These are phyloP conservation scores for Microtus montanus DNA, from an alignment of 2,113 vertebrate species.

Conservation along the genomic window DNA sequence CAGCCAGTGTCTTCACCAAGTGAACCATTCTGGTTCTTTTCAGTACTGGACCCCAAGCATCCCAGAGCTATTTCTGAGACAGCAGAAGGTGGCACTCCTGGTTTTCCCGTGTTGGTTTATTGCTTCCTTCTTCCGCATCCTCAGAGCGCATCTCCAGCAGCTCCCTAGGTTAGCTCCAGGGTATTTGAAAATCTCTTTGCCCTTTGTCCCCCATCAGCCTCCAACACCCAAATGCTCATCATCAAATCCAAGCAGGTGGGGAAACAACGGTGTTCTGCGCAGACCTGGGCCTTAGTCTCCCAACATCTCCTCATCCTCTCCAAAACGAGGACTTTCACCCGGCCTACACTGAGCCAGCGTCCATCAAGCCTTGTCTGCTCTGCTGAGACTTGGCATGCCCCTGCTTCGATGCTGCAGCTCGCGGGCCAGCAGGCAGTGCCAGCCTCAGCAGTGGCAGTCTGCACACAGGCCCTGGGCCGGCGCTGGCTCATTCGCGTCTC, in stretches of 20 bases:
- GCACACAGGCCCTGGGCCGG: conserved; percentile 12
- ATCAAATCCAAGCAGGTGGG: neutral
- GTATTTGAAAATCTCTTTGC: conserved; percentile 77
- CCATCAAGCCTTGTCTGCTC: conserved; percentile 77
- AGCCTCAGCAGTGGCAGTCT: conserved; percentile 48
- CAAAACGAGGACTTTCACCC: conserved; percentile 78
- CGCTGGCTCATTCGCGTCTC: neutral
- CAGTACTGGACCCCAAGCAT: neutral
- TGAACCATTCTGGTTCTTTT: neutral
- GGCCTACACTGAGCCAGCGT: conserved; percentile 77
- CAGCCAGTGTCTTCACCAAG: neutral
- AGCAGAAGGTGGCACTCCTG: neutral
- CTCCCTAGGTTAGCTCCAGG: conserved; percentile 69
- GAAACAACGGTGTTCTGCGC: neutral
- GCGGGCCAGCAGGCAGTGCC: conserved; percentile 69
- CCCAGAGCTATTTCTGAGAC: neutral
- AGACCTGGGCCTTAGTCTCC: conserved; percentile 72
- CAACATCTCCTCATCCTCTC: conserved; percentile 72
- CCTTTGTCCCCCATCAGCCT: neutral
- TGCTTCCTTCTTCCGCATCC: neutral
- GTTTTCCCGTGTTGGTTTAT: neutral
- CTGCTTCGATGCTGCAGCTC: conserved; percentile 62
- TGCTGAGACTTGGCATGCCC: conserved; percentile 79
- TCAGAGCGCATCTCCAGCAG: neutral
- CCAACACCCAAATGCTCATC: neutral